phyloP scores from a whole-genome alignment of 2,797 vertebrate genomes.

The Potorous gilbertii region DNA sequence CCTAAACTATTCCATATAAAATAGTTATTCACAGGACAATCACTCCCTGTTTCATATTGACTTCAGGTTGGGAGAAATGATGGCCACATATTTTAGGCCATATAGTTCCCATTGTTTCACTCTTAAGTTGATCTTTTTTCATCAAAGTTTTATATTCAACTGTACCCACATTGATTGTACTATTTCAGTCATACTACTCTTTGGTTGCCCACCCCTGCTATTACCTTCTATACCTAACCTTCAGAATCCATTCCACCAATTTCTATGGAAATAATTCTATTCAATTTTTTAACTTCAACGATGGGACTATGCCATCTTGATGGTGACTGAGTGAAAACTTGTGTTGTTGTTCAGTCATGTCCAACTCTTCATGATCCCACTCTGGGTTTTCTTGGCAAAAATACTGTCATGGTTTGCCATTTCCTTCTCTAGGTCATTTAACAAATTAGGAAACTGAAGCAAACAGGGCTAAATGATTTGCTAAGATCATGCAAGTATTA shows the following conservation, averaged over 20 bases:
- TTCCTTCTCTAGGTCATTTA: neutral
- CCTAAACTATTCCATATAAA: neutral
- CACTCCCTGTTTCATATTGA: neutral
- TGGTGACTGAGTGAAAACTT: neutral
- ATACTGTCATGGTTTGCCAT: neutral
- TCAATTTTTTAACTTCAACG: neutral
- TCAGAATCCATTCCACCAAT: neutral
- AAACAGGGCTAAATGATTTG: neutral
- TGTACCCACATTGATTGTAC: neutral
- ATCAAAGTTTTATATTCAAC: neutral
- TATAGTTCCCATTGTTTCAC: neutral
- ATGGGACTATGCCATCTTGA: neutral
- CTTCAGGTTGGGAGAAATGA: neutral
- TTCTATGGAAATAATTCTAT: neutral
- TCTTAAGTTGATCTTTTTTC: neutral
- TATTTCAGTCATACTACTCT: no score
- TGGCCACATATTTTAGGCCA: neutral
- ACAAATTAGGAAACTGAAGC: neutral
- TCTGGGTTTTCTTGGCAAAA: neutral
- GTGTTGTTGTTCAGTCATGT: neutral
- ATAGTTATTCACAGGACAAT: neutral
- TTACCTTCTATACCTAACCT: neutral
- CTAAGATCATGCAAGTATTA: neutral
- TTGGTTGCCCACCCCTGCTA: neutral
- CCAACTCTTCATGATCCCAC: neutral